These are phyloP conservation scores for Sorex maritimensis DNA, from an alignment of 2,797 vertebrate genomes.

Conservation along the genomic window DNA sequence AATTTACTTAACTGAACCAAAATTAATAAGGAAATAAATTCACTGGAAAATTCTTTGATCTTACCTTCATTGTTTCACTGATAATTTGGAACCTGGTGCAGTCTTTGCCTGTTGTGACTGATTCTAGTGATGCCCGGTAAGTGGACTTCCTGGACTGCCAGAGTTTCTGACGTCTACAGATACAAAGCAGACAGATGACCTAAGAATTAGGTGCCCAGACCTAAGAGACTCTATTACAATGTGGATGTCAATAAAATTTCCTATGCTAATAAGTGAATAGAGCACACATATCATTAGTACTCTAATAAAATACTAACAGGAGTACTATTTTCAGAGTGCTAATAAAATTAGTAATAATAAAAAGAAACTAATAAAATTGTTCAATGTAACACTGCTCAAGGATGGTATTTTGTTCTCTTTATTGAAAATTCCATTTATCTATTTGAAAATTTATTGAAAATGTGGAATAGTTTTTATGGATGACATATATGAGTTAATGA, in stretches of 20 bases:
- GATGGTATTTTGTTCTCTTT: constrained; percentile 59
- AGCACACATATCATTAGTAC: constrained; percentile 7
- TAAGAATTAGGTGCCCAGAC: constrained; percentile 46
- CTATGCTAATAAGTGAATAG: constrained; percentile 23
- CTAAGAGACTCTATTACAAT: constrained; percentile 10
- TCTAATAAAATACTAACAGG: constrained; percentile 45
- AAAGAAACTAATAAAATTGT: constrained; percentile 60
- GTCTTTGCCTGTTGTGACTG: constrained; percentile 90
- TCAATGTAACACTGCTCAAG: constrained; percentile 11
- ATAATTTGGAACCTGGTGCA: constrained; percentile 92
- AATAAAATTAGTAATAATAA: constrained; percentile 64
- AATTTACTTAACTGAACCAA: constrained; percentile 48
- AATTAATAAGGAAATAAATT: constrained; percentile 70
- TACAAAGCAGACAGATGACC: constrained; percentile 62
- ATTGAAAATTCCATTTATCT: constrained; percentile 11
- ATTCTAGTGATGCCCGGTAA: constrained; percentile 92
- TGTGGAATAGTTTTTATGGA: constrained; percentile 57
- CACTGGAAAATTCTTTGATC: constrained; percentile 69
- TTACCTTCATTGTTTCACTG: constrained; percentile 92
- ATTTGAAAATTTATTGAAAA: constrained; percentile 56
- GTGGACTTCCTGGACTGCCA: constrained; percentile 87
- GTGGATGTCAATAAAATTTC: constrained; percentile 53
- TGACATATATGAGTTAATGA: constrained; percentile 63
- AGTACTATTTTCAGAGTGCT: constrained; percentile 20
- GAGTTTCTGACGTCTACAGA: constrained; percentile 93